These are phyloP conservation scores for Acomys russatus DNA, from an alignment of 2,797 vertebrate species.

Conservation along the genomic window DNA sequence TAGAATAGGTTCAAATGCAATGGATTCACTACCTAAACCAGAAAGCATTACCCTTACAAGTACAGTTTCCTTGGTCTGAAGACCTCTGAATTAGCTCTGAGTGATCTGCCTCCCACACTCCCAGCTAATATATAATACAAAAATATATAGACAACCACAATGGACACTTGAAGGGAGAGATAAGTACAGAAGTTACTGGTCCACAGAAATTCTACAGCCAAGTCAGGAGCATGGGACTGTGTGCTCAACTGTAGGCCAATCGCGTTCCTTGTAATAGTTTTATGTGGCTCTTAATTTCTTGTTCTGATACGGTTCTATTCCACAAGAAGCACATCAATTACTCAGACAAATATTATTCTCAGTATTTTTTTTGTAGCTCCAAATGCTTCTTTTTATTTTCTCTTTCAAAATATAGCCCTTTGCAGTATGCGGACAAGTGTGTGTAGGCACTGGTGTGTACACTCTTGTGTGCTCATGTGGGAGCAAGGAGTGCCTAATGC, in stretches of 20 bases:
- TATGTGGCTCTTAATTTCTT: neutral
- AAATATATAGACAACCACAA: neutral
- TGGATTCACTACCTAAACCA: neutral
- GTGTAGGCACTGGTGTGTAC: neutral
- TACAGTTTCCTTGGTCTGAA: constrained; percentile 7
- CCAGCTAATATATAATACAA: neutral
- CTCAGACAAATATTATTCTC: neutral
- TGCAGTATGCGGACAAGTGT: neutral
- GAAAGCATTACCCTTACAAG: neutral
- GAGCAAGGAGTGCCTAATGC: neutral
- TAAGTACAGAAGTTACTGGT: neutral
- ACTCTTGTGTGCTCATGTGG: neutral
- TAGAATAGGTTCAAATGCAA: neutral
- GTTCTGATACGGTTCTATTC: neutral
- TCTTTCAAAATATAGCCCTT: neutral
- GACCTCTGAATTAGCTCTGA: neutral
- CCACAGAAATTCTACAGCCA: neutral
- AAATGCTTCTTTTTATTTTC: neutral
- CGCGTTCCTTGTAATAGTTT: constrained; percentile 2
- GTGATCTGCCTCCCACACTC: neutral
- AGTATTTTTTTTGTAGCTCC: neutral
- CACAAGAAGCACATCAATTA: neutral
- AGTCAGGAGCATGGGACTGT: neutral
- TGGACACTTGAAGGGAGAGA: neutral
- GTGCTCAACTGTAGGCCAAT: neutral